Conservation (phyloP, 2,797 vertebrate species). For the Neoniphon sammara region DNA sequence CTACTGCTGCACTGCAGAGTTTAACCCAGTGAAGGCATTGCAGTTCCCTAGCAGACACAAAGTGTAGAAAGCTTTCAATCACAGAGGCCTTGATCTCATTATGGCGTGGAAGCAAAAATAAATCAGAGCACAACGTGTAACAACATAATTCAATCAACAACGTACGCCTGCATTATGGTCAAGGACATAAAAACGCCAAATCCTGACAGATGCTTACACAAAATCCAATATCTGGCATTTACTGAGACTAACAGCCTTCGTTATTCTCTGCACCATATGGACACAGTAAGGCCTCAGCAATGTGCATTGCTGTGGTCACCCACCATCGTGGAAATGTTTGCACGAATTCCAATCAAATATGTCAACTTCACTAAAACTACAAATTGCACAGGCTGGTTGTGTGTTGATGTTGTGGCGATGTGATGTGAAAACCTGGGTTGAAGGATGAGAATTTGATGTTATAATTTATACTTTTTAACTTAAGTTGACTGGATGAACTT, state of each 20-base stretch:
- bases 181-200: conserved; percentile 51
- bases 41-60: not conserved
- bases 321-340: conserved; percentile 58
- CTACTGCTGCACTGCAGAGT: not conserved
- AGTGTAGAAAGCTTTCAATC: conserved; percentile 14
- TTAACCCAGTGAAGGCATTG: not conserved
- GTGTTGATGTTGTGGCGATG: conserved; percentile 12
- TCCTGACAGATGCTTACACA: conserved; percentile 53
- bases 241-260: conserved; percentile 31
- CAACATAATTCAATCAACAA: conserved; percentile 47
- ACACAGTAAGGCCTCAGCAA: conserved; percentile 34
- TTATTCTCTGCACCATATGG: conserved; percentile 42
- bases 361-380: conserved; percentile 45
- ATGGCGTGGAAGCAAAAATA: conserved; percentile 46
- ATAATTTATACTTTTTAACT: conserved; percentile 19
- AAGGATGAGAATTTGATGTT: conserved; percentile 2
- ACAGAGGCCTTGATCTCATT: conserved; percentile 53
- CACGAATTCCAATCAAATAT: conserved; percentile 42
- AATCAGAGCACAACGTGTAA: conserved; percentile 47
- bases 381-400: not conserved
- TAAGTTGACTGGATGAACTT: not conserved
- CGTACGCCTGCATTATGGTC: conserved; percentile 42
- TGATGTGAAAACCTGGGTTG: not conserved
- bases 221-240: conserved; percentile 48
- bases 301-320: conserved; percentile 56